Evolutionary conservation across 2,113 vertebrate genomes (phyloP).

Genomic region (Smithornis capensis): DNA sequence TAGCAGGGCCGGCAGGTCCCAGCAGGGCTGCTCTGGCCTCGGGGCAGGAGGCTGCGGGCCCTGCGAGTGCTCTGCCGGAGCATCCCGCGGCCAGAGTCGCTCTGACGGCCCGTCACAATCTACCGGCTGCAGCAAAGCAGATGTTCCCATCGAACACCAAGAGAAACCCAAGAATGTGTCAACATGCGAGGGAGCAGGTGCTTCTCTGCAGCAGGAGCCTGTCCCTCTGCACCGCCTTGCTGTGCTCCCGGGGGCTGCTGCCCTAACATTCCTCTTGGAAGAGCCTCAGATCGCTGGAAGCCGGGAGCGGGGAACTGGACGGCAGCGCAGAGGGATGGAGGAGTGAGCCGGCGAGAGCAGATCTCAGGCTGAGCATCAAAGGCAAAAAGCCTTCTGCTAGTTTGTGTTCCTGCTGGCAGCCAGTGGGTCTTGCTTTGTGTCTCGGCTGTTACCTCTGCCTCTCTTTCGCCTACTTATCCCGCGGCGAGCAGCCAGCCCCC

Average conservation of each 20-base stretch:
- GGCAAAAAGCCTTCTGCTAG: neutral
- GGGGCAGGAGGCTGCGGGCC: neutral
- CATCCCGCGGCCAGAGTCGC: fast-evolving
- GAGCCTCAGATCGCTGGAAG: neutral
- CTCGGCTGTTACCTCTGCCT: neutral
- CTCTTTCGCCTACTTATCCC: neutral
- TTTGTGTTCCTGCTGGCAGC: neutral
- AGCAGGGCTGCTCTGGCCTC: fast-evolving
- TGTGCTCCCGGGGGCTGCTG: neutral
- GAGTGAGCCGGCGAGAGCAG: neutral
- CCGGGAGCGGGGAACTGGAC: neutral
- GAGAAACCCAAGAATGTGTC: conserved; percentile 76
- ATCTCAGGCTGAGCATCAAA: neutral
- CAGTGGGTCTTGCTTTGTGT: neutral
- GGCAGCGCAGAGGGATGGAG: neutral
- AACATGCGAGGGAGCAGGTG: conserved; percentile 71
- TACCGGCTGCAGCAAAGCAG: neutral
- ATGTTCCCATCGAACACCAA: neutral
- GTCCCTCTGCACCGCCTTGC: neutral
- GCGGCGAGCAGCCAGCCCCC: neutral
- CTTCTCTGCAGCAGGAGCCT: conserved; percentile 69
- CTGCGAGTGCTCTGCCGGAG: fast-evolving
- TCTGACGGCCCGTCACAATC: fast-evolving
- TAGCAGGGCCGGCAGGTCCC: neutral
- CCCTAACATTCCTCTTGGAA: neutral